Evolutionary conservation across 1,140 invertebrate genomes (phyloP), one percentile per base, ranked within the genome.

Genomic region (Zelostemma sp.): DNA sequence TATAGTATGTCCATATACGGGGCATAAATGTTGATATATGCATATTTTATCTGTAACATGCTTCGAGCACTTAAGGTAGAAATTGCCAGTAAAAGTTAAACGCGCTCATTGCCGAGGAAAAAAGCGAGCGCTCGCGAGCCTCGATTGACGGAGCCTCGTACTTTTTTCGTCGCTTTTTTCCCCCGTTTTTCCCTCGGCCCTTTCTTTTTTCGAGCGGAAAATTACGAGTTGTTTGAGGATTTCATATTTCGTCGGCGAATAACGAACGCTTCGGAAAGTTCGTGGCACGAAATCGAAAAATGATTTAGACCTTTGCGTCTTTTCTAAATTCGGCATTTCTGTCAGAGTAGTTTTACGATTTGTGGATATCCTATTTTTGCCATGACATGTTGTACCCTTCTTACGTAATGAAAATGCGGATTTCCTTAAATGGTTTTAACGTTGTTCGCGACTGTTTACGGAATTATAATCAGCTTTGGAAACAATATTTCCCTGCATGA

Each of bases 11-110:
- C 60, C 68, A 64, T 67, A 68, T 62, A 74, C 49, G 53, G 69
- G 53, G 57, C 69, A 72, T 68, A 68, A 68, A 68, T 58, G 69
- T 72, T 65, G 64, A 72, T 58, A 61, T 58, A 62, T 68, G 69
- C 69, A 72, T 68, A 72, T 72, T 72, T 72, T 68, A 68, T 68
- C 69, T 58, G 57, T 57, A 60, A 58, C 60, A 64, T 48, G 60
- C 63, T 61, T 25, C 60, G 60, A 67, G 59, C 43, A 62, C 53
- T 48, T 38, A 19, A 14, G 40, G 43, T 54, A 41, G 58, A 58
- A 59, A 71, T 66, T 61, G 53, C 53, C 25, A 17, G 31, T 28
- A 33, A 49, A 53, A 38, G 57, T 62, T 54, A 40, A 65, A 31
- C 47, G 61, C 68, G 18, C 48, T 63, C 58, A 54, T 63, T 56